Base-by-base conservation (phyloP, 2,888 invertebrate species). In the Philonicus albiceps region DNA sequence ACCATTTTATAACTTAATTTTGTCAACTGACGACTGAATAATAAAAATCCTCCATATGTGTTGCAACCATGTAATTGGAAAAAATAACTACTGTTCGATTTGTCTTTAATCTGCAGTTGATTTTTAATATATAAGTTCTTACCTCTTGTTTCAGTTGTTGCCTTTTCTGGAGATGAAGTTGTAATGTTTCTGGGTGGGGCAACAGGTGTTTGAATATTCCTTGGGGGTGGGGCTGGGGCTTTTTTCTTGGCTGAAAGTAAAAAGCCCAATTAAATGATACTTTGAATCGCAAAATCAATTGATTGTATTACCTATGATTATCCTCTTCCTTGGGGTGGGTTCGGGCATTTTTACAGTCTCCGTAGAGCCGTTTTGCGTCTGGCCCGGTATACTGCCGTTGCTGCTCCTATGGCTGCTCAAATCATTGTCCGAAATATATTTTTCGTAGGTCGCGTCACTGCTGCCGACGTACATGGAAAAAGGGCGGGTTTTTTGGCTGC, bases 181-280 rank as follows among this genome's bases (percentile, higher is more conserved):
- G 84, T 74, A 73, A 81, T 86, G 19, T 75, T 85, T 76, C 89
- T 86, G 11, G 89, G 89, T 55, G 90, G 90, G n/a, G 91, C 91
- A 27, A 88, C 83, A 49, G 80, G 81, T 73, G 88, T 88, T 19
- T 78, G 85, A 8, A 87, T 55, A 31, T 37, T 85, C 74, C 89
- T 53, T 19, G 92, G 91, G 74, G 91, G 91, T 8, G 92, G 91
- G n/a, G 91, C 90, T 0, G 92, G 90, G 5, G 91, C 90, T 88
- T 91, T 90, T 88, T 91, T 92, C 86, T 91, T 86, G 40, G 37
- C 86, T 80, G 19, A 1, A 86, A 86, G 19, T 31, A 34, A 85
- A 30, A 8, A 30, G 75, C 7, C 43, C 8, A 74, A 49, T 27
- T 22, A 27, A 13, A 80, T 43, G 40, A 43, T 80, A 27, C 27